Evolutionary conservation across 2,113 vertebrate species (phyloP), one percentile per base, ranked within the genome.

Genomic region (Ageneiosus marmoratus): DNA sequence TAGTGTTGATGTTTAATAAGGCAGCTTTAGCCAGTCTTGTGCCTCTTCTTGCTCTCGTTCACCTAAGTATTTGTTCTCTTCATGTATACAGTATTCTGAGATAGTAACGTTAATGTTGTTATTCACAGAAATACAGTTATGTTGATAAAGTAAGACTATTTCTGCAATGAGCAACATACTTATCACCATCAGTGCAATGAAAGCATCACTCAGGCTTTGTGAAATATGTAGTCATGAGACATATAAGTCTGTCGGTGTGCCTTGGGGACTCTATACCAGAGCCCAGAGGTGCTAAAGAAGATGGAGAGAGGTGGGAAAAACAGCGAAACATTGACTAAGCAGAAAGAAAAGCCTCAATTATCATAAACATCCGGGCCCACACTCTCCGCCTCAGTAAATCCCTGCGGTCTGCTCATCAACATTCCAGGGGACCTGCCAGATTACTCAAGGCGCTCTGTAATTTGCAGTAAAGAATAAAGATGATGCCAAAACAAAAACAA

Each of bases 391-490:
- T 88, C 90, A 86, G 88, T 82, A 82, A 89, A 91, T 91, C 90
- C 89, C 85, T 72, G 22, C 81, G 72, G 72, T 79, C 60, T 34
- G 87, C 90, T 93, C 88, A 92, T 93, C 91, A 91, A 85, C 87
- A 92, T 94, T 89, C 92, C 86, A 83, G 62, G 78, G 85, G 87
- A 90, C 88, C 88, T 84, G 82, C 87, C 87, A 88, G 90, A 91
- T 93, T 91, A 92, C 92, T 93, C 37, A 86, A 90, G 89, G 90
- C 91, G 85, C 85, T 89, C 90, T 87, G 93, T 92, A 93, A 93
- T 93, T 92, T 91, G 92, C 92, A 92, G 92, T 94, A 93, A 94
- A 93, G 90, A 93, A 93, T 91, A 93, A 93, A 93, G 90, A 94
- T 89, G 92, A 94, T 72, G 89, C 84, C 91, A 93, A 92, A 93